Evolutionary conservation across 2,797 vertebrate genomes (phyloP).

Genomic region (Cynopterus sphinx): DNA sequence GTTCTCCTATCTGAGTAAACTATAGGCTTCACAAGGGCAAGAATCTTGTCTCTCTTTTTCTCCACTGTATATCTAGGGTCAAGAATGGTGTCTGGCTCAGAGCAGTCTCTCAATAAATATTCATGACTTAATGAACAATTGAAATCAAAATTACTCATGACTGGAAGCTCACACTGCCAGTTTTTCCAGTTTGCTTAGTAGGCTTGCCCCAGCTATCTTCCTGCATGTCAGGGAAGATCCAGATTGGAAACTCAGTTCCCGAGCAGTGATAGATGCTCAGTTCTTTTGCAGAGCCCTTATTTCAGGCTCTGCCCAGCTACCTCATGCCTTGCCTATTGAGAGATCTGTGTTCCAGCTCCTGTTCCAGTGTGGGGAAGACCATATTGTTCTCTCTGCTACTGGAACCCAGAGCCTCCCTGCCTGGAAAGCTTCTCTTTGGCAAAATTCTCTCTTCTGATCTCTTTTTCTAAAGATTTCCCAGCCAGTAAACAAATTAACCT

Average conservation of each 20-base stretch:
- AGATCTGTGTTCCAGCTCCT: background rate
- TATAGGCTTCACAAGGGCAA: background rate
- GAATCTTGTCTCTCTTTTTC: background rate
- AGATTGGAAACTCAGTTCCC: background rate
- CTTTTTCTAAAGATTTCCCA: background rate
- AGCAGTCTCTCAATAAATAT: background rate
- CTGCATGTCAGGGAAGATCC: background rate
- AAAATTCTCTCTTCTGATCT: background rate
- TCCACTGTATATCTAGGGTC: background rate
- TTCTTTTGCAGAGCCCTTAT: background rate
- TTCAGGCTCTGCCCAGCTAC: background rate
- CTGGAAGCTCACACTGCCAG: background rate
- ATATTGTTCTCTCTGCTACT: background rate
- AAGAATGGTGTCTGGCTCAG: background rate
- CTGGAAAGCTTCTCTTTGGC: background rate
- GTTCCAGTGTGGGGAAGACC: background rate
- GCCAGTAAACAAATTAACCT: background rate
- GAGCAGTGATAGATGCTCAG: background rate
- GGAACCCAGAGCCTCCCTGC: background rate
- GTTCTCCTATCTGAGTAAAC: background rate
- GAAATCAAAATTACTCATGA: conserved; percentile 15
- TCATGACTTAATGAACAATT: background rate
- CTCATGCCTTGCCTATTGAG: background rate
- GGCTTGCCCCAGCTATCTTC: background rate
- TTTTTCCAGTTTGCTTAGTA: background rate